A percentile compares a stretch with the other conserved stretches of the same genome.
Evolutionary conservation across 2,888 invertebrate genomes (phyloP).

Genomic region (Graphium colonna): DNA sequence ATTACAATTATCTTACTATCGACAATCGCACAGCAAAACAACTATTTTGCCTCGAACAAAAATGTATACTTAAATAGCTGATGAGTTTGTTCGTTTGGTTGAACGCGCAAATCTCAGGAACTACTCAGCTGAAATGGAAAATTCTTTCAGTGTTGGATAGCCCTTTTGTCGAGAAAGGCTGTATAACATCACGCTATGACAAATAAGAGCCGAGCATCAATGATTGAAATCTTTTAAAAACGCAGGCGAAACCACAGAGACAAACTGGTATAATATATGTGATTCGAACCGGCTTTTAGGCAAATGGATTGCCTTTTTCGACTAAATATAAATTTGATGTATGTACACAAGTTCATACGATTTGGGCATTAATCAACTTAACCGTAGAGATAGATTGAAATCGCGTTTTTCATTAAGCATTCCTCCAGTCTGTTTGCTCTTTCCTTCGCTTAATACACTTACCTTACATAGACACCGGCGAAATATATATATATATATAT

Average conservation of each 20-base stretch:
- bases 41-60: background rate
- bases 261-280: background rate
- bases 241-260: no score
- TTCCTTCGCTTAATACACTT: conserved; percentile 65
- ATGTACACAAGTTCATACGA: conserved; percentile 14
- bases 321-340: conserved; percentile 1
- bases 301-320: conserved; percentile 13
- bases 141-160: no score
- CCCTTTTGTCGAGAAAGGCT: no score
- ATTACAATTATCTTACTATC: background rate
- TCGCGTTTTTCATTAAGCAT: conserved; percentile 44
- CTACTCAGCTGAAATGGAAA: no score
- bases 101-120: no score
- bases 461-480: conserved; percentile 37
- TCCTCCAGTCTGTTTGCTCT: conserved; percentile 61
- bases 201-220: no score
- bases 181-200: no score
- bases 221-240: no score
- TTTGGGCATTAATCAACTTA: conserved; percentile 23
- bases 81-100: no score
- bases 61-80: no score
- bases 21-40: no score
- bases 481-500: conserved; percentile 58
- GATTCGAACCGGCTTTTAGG: background rate
- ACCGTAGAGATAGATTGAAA: conserved; percentile 18